These are phyloP conservation scores for Pseudoips prasinana DNA, from an alignment of 2,888 invertebrate genomes.

Conservation along the genomic window DNA sequence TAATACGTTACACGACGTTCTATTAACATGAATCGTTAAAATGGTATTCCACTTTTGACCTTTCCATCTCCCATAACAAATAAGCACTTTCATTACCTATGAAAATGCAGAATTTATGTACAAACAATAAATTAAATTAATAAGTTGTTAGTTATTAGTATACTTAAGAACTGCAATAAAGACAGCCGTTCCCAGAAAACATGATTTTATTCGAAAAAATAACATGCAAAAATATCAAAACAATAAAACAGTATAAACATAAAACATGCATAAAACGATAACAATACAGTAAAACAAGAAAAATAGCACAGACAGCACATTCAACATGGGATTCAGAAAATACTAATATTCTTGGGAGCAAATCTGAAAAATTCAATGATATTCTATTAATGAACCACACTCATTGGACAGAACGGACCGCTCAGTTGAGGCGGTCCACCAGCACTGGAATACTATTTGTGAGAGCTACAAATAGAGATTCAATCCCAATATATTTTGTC, in stretches of 20 bases:
- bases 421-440: too few relatives aligned
- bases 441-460: too few relatives aligned
- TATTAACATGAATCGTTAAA: conserved; percentile 2
- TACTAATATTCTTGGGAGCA: conserved; percentile 77
- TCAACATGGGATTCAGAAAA: conserved; percentile 50
- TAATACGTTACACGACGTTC: conserved; percentile 25
- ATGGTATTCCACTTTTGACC: too few relatives aligned
- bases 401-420: too few relatives aligned
- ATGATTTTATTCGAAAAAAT: conserved; percentile 22
- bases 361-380: conserved; percentile 66
- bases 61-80: too few relatives aligned
- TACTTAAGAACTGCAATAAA: too few relatives aligned
- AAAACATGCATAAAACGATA: conserved; percentile 29
- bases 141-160: too few relatives aligned
- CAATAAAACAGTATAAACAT: conserved; percentile 19
- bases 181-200: conserved; percentile 34
- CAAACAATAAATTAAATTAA: too few relatives aligned
- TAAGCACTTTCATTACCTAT: too few relatives aligned
- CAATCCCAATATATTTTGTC: too few relatives aligned
- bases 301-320: conserved; percentile 21
- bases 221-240: conserved; percentile 26
- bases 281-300: conserved; percentile 19
- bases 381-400: conserved; percentile 16
- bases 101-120: too few relatives aligned
- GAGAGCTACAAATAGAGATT: too few relatives aligned